Base-by-base conservation (phyloP, 2,888 invertebrate species). In the Sycophila texana region DNA sequence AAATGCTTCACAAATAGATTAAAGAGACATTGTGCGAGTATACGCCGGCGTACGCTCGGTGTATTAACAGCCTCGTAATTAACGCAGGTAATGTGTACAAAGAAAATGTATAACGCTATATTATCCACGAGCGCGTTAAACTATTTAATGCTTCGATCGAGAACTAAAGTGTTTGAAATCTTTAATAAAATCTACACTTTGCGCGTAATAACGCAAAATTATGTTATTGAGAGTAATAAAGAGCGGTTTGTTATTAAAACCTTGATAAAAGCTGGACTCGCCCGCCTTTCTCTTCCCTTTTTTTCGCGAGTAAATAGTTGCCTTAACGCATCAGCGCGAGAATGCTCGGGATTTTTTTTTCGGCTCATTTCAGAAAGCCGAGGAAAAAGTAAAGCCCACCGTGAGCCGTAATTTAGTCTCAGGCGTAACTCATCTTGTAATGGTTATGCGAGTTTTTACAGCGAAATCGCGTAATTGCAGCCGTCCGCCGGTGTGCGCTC, bases 351-450 rank as follows among this genome's bases (percentile, higher is more conserved):
- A 60, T 18, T 16, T 55, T 66, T 58, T 47, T 58, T 75, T 58
- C 58, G 16, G 3, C 39, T 63, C 22, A 51, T 49, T 58, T 18
- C 65, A 51, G 47, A 51, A 51, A 71, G 63, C 18, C 16, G 20
- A 26, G 71, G 47, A 58, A 72, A 78, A 74, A 78, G 75, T 78
- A 73, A 73, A 75, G 75, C 63, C 79, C 55, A 55, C 67, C 49
- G 55, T 68, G 63, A 78, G 75, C 58, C 70, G 76, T 79, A 81
- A 81, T 79, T 81, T 76, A 81, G 79, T 76, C 79, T 76, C 61
- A 76, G 55, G 66, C 71, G 80, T 84, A 83, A 84, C 82, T 83
- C 82, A 83, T 84, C 83, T 83, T 80, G 81, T 82, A 79, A 84
- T 83, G 81, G 77, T 83, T 82, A 83, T 83, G 79, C 79, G 81